A percentile compares a stretch with the other conserved stretches of the same genome.
Conservation (phyloP, 2,797 vertebrate species). For the Phalloptychus januarius region DNA sequence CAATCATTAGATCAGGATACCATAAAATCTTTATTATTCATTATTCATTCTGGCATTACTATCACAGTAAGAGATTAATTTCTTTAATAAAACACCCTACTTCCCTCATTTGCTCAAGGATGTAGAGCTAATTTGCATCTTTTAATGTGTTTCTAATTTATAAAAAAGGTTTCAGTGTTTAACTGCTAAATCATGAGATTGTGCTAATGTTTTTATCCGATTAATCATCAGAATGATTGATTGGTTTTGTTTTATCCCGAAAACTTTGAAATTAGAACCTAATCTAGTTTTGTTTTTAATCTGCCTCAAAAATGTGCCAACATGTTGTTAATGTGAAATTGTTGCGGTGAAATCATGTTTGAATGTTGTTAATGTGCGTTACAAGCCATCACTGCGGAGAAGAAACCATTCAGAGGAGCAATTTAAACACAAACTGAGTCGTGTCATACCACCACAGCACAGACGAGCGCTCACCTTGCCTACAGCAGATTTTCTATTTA, state of each 20-base stretch:
- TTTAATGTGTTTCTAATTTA: too few species aligned
- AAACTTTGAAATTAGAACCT: not conserved
- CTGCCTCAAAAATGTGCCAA: not conserved
- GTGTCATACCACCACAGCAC: not conserved
- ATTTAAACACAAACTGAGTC: conserved; percentile 6
- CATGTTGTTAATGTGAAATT: not conserved
- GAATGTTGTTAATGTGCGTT: not conserved
- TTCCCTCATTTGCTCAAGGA: too few species aligned
- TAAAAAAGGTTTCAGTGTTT: too few species aligned
- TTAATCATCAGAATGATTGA: too few species aligned
- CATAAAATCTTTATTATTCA: too few species aligned
- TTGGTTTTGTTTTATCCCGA: not conserved
- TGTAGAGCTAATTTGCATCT: too few species aligned
- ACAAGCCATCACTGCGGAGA: not conserved
- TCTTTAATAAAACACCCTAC: too few species aligned
- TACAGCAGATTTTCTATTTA: conserved; percentile 8
- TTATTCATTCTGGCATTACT: too few species aligned
- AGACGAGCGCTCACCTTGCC: not conserved
- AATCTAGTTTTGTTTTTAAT: not conserved
- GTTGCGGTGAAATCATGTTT: not conserved
- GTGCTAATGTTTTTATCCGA: not conserved
- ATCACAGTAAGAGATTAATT: too few species aligned
- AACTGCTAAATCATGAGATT: too few species aligned
- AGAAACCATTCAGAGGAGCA: not conserved
- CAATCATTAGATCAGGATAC: too few species aligned